phyloP scores from a whole-genome alignment of 2,113 vertebrate genomes.

The Pao palembangensis region DNA sequence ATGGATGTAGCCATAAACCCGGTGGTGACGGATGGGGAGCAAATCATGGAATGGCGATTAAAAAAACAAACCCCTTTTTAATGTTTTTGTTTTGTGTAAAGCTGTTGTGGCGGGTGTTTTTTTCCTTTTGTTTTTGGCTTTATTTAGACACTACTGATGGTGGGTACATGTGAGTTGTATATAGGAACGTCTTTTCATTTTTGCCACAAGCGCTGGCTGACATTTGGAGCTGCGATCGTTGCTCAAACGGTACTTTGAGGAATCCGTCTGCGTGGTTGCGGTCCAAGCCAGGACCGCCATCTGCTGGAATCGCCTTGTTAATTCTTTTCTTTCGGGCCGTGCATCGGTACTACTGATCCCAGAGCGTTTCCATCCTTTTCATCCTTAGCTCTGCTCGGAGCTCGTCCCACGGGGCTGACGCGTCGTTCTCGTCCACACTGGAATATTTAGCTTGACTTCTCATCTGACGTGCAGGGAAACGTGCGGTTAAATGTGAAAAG shows the following conservation, averaged over 20 bases:
- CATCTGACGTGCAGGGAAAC: slow-evolving; percentile 6
- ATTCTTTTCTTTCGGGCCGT: slow-evolving; percentile 27
- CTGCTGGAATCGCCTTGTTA: slow-evolving; percentile 43
- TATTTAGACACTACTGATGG: slow-evolving; percentile 67
- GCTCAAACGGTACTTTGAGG: slow-evolving; percentile 52
- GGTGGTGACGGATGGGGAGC: slow-evolving; percentile 24
- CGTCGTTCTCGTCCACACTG: slow-evolving; percentile 60
- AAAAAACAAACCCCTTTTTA: slow-evolving; percentile 28
- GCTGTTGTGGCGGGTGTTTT: slow-evolving; percentile 41
- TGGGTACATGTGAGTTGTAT: slow-evolving; percentile 68
- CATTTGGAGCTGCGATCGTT: slow-evolving; percentile 6
- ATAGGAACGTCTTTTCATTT: slow-evolving; percentile 43
- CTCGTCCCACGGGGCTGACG: slow-evolving; percentile 11
- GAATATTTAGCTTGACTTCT: slow-evolving; percentile 44
- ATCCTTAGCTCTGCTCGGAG: slow-evolving; percentile 30
- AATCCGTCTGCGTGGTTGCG: slow-evolving; percentile 32
- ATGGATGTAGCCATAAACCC: slow-evolving; percentile 28
- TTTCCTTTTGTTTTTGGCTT: slow-evolving; percentile 23
- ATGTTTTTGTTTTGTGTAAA: slow-evolving; percentile 45
- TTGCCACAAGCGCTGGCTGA: slow-evolving; percentile 45
- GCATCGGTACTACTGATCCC: slow-evolving; percentile 70
- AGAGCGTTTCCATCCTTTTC: slow-evolving; percentile 13
- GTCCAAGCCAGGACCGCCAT: slow-evolving; percentile 34
- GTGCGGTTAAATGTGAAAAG: slow-evolving; percentile 23
- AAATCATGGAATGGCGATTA: slow-evolving; percentile 50